phyloP scores from a whole-genome alignment of 2,888 invertebrate genomes.

The Oscheius myriophilus region DNA sequence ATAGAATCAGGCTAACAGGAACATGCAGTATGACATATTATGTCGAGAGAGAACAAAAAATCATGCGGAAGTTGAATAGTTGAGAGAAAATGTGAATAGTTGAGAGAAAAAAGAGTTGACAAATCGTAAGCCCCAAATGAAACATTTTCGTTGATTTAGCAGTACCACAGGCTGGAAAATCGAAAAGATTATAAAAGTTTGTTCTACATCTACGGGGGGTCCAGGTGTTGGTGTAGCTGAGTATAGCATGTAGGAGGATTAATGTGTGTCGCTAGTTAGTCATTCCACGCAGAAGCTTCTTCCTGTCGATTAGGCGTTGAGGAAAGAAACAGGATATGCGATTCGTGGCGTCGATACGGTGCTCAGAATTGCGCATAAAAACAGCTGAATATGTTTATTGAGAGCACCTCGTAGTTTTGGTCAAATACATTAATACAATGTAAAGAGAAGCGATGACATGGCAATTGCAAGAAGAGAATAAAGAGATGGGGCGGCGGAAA shows the following conservation, averaged over 20 bases:
- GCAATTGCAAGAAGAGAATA: neutral
- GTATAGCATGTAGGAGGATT: constrained; percentile 28
- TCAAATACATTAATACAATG: constrained; percentile 4
- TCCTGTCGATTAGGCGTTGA: constrained; percentile 28
- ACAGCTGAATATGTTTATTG: constrained; percentile 16
- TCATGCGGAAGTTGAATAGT: too few relatives aligned
- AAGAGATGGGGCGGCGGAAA: neutral
- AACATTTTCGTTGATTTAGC: too few relatives aligned
- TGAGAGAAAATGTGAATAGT: too few relatives aligned
- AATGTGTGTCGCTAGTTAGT: constrained; percentile 29
- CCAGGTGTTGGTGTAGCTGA: constrained; percentile 4
- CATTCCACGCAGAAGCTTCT: constrained; percentile 30
- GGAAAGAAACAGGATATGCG: constrained; percentile 26
- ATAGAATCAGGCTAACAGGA: too few relatives aligned
- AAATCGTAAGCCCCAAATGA: too few relatives aligned
- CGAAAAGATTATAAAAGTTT: too few relatives aligned
- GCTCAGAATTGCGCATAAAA: neutral
- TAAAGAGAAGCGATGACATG: neutral
- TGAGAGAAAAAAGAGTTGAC: too few relatives aligned
- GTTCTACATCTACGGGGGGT: neutral
- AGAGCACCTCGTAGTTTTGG: constrained; percentile 24
- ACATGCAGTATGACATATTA: too few relatives aligned
- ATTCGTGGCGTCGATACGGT: constrained; percentile 1
- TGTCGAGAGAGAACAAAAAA: too few relatives aligned
- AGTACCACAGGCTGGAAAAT: too few relatives aligned